Conservation (phyloP, 2,113 vertebrate genomes). For the Solea senegalensis region DNA sequence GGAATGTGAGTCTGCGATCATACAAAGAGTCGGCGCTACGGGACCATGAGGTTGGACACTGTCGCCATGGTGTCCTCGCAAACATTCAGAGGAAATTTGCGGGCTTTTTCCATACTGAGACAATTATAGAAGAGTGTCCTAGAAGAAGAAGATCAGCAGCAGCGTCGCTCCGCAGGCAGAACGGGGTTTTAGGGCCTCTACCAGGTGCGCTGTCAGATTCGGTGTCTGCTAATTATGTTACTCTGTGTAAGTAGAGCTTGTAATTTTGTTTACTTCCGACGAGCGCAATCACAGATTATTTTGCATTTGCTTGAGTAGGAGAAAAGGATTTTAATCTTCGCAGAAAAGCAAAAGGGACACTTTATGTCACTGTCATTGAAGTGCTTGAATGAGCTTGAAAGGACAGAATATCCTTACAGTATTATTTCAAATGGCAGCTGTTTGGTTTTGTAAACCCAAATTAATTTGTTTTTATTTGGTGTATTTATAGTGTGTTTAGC, state of each 20-base stretch:
- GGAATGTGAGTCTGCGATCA: conserved; percentile 49
- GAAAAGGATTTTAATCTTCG: background rate
- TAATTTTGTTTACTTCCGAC: conserved; percentile 63
- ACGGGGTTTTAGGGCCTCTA: conserved; percentile 39
- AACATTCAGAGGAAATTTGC: conserved; percentile 19
- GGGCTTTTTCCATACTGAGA: conserved; percentile 20
- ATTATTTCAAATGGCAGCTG: background rate
- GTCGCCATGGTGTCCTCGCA: background rate
- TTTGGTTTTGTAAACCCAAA: background rate
- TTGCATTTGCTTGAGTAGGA: conserved; percentile 24
- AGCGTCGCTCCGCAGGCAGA: conserved; percentile 62
- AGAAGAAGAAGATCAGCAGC: conserved; percentile 30
- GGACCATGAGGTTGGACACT: conserved; percentile 9
- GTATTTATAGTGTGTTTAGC: background rate
- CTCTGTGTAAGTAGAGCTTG: conserved; percentile 51
- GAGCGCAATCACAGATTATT: conserved; percentile 19
- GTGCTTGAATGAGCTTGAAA: conserved; percentile 7
- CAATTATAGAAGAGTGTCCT: conserved; percentile 22
- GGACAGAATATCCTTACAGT: background rate
- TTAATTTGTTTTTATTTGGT: background rate
- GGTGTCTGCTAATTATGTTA: conserved; percentile 61
- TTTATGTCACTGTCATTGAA: conserved; percentile 22
- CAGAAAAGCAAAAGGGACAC: background rate
- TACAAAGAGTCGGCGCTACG: background rate
- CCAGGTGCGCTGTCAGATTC: conserved; percentile 68